Percentiles rank a stretch among this genome's conserved stretches.
Conservation (phyloP, 2,113 vertebrate species). For the Bostrychus sinensis region DNA sequence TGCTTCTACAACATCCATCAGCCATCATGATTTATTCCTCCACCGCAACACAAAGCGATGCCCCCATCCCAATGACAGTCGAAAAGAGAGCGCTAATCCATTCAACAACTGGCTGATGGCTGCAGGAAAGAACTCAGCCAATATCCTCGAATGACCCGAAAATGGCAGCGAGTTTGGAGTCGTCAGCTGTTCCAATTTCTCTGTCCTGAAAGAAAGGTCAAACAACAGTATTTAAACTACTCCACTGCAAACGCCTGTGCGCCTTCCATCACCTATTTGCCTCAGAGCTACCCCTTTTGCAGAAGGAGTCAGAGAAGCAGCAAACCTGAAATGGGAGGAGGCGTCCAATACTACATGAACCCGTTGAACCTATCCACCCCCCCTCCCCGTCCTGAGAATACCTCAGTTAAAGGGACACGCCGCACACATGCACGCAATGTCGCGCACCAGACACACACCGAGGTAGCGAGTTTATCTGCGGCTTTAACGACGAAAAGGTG, state of each 20-base stretch:
- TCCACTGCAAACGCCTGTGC: slow-evolving; percentile 28
- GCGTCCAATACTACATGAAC: slow-evolving; percentile 78
- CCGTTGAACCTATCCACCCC: slow-evolving; percentile 71
- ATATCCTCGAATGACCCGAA: slow-evolving; percentile 72
- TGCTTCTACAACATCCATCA: slow-evolving; percentile 77
- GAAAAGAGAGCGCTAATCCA: slow-evolving; percentile 31
- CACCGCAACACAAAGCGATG: slow-evolving; percentile 38
- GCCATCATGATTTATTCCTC: slow-evolving; percentile 75
- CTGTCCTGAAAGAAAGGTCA: slow-evolving; percentile 65
- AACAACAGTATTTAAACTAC: slow-evolving; percentile 27
- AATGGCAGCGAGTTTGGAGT: slow-evolving; percentile 66
- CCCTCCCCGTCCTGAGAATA: slow-evolving; percentile 61
- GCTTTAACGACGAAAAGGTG: no score
- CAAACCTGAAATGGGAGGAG: slow-evolving; percentile 67
- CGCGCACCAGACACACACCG: background rate
- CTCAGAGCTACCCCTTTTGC: slow-evolving; percentile 50
- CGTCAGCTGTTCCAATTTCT: slow-evolving; percentile 59
- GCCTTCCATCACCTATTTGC: slow-evolving; percentile 45
- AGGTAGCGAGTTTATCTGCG: background rate
- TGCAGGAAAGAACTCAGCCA: slow-evolving; percentile 39
- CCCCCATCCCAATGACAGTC: slow-evolving; percentile 60
- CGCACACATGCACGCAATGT: slow-evolving; percentile 2
- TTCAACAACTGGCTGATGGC: slow-evolving; percentile 32
- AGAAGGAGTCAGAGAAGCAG: slow-evolving; percentile 48
- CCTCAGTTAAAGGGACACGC: slow-evolving; percentile 71